Evolutionary conservation across 2,797 vertebrate species (phyloP).

Genomic region (Clarias fuscus): DNA sequence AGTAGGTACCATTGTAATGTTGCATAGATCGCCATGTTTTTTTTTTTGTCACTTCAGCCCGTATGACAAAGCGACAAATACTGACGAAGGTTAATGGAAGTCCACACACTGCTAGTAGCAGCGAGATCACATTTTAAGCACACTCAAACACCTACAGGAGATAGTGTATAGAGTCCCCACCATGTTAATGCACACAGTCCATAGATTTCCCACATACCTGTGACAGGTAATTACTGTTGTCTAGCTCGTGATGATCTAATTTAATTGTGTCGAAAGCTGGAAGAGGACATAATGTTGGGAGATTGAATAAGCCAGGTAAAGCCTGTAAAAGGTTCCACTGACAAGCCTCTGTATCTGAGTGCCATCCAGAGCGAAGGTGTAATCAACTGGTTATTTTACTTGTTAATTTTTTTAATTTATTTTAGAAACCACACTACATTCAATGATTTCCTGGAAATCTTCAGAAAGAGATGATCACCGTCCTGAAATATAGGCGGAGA

Average conservation of each 20-base stretch:
- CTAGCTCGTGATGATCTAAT: background rate
- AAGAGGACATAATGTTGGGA: background rate
- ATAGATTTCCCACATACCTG: slow-evolving; percentile 1
- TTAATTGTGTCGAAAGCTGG: slow-evolving; percentile 11
- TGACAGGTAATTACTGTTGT: slow-evolving; percentile 5
- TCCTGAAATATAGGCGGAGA: slow-evolving; percentile 17
- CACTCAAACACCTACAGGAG: no score
- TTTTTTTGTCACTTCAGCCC: no score
- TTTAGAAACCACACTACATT: background rate
- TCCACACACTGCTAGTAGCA: no score
- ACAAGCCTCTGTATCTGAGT: background rate
- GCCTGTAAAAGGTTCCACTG: background rate
- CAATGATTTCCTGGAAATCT: background rate
- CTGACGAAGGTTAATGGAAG: no score
- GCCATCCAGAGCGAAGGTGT: background rate
- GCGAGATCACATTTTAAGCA: no score
- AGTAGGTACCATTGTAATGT: no score
- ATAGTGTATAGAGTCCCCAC: no score
- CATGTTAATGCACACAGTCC: no score
- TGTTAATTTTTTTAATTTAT: background rate
- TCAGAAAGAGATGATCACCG: background rate
- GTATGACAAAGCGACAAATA: no score
- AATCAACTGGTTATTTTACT: background rate
- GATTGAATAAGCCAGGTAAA: background rate
- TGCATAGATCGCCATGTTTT: no score